These are phyloP conservation scores for Galerucella nymphaeae DNA, from an alignment of 2,888 invertebrate species.

Conservation along the genomic window DNA sequence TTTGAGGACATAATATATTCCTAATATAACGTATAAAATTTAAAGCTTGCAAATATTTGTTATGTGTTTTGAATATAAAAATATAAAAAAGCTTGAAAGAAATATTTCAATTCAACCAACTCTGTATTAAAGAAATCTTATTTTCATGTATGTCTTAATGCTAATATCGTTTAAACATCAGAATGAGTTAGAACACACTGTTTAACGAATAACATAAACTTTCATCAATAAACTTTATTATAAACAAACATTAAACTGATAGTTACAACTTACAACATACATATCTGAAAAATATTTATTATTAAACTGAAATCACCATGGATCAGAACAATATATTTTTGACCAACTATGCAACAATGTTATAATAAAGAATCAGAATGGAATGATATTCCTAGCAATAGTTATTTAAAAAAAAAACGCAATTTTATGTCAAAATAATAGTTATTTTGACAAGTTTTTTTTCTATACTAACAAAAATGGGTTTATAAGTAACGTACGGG, in stretches of 20 bases:
- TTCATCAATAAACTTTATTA: conserved; percentile 25
- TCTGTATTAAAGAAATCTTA: not conserved
- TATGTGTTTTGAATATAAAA: not conserved
- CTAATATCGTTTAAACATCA: not conserved
- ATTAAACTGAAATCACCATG: conserved; percentile 3
- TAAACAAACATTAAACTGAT: conserved; percentile 26
- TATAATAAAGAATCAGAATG: not conserved
- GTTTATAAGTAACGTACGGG: too few species aligned
- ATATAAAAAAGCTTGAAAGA: not conserved
- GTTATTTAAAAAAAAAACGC: too few species aligned
- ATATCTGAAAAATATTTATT: conserved; percentile 21
- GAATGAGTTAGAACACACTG: conserved; percentile 22
- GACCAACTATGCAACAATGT: conserved; percentile 7
- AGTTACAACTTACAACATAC: conserved; percentile 21
- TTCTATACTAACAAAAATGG: too few species aligned
- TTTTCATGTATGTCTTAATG: not conserved
- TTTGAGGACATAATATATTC: too few species aligned
- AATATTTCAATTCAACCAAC: not conserved
- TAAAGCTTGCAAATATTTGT: too few species aligned
- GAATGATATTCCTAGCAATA: too few species aligned
- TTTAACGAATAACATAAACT: conserved; percentile 20
- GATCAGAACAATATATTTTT: not conserved
- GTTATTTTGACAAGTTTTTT: not conserved
- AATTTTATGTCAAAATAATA: too few species aligned
- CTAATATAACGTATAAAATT: too few species aligned